Conservation (phyloP, 2,888 invertebrate species). For the Diadromus collaris region DNA sequence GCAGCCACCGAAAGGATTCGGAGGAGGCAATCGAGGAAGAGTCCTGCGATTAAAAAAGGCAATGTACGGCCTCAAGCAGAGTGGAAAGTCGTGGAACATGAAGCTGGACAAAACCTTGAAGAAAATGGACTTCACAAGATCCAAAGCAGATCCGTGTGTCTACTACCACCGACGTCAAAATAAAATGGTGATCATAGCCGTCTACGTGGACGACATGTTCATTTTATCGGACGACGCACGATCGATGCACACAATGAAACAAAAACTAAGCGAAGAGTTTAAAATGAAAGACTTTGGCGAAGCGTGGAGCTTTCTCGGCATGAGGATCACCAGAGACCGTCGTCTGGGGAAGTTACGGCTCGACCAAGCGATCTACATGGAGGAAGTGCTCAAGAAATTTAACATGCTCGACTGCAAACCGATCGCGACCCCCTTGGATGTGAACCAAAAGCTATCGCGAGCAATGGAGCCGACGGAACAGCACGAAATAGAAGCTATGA, state of each 20-base stretch:
- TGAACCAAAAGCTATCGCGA: constrained; percentile 37
- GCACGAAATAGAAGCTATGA: constrained; percentile 14
- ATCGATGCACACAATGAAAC: constrained; percentile 22
- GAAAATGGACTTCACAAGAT: constrained; percentile 29
- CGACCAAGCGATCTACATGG: constrained; percentile 6
- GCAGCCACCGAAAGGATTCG: constrained; percentile 8
- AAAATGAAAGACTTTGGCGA: constrained; percentile 53
- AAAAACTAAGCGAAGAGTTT: constrained; percentile 34
- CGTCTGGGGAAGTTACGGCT: not conserved
- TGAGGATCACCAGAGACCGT: constrained; percentile 37
- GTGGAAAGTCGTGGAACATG: constrained; percentile 58
- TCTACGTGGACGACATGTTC: constrained; percentile 61
- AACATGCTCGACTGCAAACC: constrained; percentile 54
- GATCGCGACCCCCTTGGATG: constrained; percentile 53
- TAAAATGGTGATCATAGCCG: constrained; percentile 5
- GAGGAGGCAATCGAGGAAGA: not conserved
- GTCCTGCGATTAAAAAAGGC: constrained; percentile 46
- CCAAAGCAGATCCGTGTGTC: constrained; percentile 54
- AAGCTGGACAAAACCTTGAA: constrained; percentile 50
- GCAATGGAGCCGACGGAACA: constrained; percentile 14
- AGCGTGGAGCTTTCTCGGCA: constrained; percentile 52
- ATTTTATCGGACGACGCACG: constrained; percentile 38
- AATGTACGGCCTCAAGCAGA: constrained; percentile 50
- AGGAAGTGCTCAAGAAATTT: constrained; percentile 4
- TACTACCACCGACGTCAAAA: constrained; percentile 34